phyloP scores from a whole-genome alignment of 2,797 vertebrate species.

The Tachyglossus aculeatus region DNA sequence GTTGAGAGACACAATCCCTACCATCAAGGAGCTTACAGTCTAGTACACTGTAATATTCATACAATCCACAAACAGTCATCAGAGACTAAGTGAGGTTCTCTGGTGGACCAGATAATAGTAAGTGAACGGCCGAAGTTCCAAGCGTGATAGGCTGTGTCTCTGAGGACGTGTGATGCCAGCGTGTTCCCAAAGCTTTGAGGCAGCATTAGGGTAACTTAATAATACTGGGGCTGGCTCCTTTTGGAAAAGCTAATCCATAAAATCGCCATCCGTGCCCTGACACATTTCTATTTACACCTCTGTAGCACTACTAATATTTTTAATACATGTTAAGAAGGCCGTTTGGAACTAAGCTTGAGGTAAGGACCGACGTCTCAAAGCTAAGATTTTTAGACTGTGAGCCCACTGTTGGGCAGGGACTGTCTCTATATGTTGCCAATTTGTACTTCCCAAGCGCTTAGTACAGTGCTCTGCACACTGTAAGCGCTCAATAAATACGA shows the following conservation, averaged over 20 bases:
- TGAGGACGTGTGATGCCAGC: background rate
- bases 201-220: background rate
- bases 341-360: constrained; percentile 6
- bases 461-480: too few relatives aligned
- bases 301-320: background rate
- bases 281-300: constrained; percentile 1
- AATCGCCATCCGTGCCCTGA: background rate
- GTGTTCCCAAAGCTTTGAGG: too few relatives aligned
- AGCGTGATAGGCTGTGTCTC: background rate
- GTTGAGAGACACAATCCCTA: too few relatives aligned
- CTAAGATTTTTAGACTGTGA: background rate
- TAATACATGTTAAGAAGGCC: constrained; percentile 24
- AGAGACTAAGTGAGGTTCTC: too few relatives aligned
- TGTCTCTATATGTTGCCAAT: too few relatives aligned
- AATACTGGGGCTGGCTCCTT: constrained; percentile 5
- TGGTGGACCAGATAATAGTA: too few relatives aligned
- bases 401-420: too few relatives aligned
- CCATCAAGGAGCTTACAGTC: too few relatives aligned
- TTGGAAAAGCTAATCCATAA: constrained; percentile 3
- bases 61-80: too few relatives aligned
- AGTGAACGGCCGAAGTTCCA: constrained; percentile 64
- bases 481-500: too few relatives aligned
- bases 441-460: too few relatives aligned
- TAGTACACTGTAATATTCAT: too few relatives aligned
- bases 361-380: background rate